Conservation (phyloP, 2,797 vertebrate species). For the Falco peregrinus region DNA sequence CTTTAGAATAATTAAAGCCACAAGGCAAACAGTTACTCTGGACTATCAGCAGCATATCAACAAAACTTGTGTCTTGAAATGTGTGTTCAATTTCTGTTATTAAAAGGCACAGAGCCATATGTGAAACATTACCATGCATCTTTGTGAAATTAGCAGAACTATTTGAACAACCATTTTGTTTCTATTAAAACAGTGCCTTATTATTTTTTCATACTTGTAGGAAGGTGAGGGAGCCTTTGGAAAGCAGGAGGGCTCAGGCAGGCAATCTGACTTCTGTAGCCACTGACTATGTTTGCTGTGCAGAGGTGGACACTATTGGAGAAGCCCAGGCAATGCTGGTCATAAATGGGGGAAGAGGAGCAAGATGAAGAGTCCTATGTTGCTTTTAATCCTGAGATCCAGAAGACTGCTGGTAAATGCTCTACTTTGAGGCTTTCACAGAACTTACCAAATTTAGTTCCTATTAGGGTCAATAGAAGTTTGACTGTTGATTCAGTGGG, state of each 20-base stretch:
- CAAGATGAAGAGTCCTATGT: not conserved
- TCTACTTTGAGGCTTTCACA: not conserved
- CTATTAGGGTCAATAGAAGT: not conserved
- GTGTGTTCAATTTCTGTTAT: slow-evolving; percentile 82
- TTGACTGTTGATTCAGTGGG: not conserved
- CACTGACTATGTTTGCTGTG: not conserved
- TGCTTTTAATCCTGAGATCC: not conserved
- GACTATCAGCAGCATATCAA: slow-evolving; percentile 80
- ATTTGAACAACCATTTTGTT: slow-evolving; percentile 81
- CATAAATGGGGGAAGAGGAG: not conserved
- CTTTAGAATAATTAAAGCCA: slow-evolving; percentile 83
- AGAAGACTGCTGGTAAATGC: not conserved
- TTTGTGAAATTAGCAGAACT: slow-evolving; percentile 81
- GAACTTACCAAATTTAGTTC: not conserved
- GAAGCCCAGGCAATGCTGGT: not conserved
- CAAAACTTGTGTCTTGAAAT: slow-evolving; percentile 78
- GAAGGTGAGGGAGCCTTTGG: slow-evolving; percentile 56
- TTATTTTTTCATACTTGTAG: slow-evolving; percentile 44
- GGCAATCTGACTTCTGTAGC: not conserved
- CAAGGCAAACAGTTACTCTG: slow-evolving; percentile 75
- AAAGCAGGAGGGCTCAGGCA: not conserved
- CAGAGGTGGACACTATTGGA: not conserved
- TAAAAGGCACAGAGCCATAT: slow-evolving; percentile 80
- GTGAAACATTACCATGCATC: slow-evolving; percentile 79
- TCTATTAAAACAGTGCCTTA: slow-evolving; percentile 71